A percentile compares a stretch with the other conserved stretches of the same genome.
Evolutionary conservation across 2,888 invertebrate species (phyloP).

Genomic region (Parnassius orleans): DNA sequence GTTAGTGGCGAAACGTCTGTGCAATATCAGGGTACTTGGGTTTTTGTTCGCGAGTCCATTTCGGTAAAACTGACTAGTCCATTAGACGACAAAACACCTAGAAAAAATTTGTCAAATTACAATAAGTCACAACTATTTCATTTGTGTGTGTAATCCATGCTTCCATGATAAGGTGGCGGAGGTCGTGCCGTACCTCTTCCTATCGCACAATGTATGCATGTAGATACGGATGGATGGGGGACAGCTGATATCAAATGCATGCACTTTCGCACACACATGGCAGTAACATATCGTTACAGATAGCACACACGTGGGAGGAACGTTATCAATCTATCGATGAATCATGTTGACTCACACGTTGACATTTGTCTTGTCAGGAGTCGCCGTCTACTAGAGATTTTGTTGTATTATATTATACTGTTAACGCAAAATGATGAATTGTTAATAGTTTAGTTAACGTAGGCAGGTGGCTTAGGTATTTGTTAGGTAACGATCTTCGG

Average conservation of each 20-base stretch:
- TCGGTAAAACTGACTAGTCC: too few relatives aligned
- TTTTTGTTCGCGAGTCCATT: too few relatives aligned
- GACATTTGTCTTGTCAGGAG: not conserved
- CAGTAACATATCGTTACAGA: conserved; percentile 6
- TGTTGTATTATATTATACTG: not conserved
- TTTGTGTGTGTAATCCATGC: too few relatives aligned
- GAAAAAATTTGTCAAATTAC: too few relatives aligned
- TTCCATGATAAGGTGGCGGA: too few relatives aligned
- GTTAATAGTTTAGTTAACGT: too few relatives aligned
- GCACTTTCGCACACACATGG: conserved; percentile 4
- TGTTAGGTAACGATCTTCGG: too few relatives aligned
- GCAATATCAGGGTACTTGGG: too few relatives aligned
- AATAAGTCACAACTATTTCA: too few relatives aligned
- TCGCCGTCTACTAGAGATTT: not conserved
- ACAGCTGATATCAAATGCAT: conserved; percentile 1
- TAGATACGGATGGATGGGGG: not conserved
- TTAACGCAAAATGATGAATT: not conserved
- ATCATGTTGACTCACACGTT: conserved; percentile 7
- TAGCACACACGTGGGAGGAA: conserved; percentile 4
- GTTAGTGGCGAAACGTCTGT: too few relatives aligned
- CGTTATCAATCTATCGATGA: conserved; percentile 15
- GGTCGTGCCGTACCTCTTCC: not conserved
- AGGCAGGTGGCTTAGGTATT: too few relatives aligned
- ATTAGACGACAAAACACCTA: too few relatives aligned
- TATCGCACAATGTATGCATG: not conserved